Percentiles rank a stretch among this genome's conserved stretches.
Evolutionary conservation across 2,888 invertebrate species (phyloP).

Genomic region (Drosophila mercatorum): DNA sequence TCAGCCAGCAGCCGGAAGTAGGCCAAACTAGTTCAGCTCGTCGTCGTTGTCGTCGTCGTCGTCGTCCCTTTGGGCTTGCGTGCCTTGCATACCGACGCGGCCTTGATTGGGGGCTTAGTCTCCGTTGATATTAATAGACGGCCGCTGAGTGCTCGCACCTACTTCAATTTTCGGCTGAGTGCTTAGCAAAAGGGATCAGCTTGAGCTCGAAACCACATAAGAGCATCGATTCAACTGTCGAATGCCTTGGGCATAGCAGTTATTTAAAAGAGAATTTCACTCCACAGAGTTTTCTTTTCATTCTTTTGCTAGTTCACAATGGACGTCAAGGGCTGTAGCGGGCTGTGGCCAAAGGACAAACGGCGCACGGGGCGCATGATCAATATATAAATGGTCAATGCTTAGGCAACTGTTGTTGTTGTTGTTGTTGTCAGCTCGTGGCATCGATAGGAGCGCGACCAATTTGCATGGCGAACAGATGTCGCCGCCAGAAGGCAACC

Average conservation of each 20-base stretch:
- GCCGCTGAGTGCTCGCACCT: background rate
- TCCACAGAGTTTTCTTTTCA: background rate
- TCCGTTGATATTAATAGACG: background rate
- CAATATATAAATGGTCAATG: conserved; percentile 6
- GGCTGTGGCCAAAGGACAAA: background rate
- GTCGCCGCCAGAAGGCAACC: conserved; percentile 22
- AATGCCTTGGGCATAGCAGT: background rate
- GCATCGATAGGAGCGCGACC: conserved; percentile 5
- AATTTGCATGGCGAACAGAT: conserved; percentile 46
- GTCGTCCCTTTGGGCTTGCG: conserved; percentile 15
- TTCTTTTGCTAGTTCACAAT: background rate
- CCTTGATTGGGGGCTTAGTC: conserved; percentile 30
- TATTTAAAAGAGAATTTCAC: conserved; percentile 6
- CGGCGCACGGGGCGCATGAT: conserved; percentile 3
- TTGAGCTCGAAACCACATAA: background rate
- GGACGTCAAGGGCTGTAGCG: background rate
- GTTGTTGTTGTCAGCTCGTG: conserved; percentile 14
- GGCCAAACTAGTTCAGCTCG: background rate
- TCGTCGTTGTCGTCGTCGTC: background rate
- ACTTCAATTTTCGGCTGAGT: background rate
- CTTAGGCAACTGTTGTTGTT: background rate
- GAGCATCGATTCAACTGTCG: background rate
- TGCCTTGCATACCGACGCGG: conserved; percentile 54
- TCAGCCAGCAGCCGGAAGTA: conserved; percentile 3
- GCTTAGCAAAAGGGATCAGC: background rate